Evolutionary conservation across 2,888 invertebrate species (phyloP).

Genomic region (Tethea ocularis): DNA sequence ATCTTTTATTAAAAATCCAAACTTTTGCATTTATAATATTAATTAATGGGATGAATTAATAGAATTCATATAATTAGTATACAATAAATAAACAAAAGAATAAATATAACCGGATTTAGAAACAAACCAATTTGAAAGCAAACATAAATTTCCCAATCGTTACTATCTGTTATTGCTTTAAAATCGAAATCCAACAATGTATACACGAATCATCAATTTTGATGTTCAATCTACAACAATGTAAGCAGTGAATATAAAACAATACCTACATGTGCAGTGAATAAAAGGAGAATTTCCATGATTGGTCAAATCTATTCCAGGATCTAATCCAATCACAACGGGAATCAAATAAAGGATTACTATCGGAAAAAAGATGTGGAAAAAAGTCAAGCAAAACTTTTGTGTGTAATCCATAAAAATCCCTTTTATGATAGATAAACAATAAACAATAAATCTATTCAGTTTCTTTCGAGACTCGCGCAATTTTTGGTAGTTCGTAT

Average conservation of each 20-base stretch:
- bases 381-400: neutral
- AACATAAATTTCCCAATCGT: too few relatives aligned
- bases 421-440: constrained; percentile 1
- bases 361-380: neutral
- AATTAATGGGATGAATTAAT: too few relatives aligned
- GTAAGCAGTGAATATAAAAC: neutral
- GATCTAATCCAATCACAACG: neutral
- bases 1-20: too few relatives aligned
- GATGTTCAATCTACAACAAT: too few relatives aligned
- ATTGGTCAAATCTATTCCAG: neutral
- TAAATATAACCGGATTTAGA: too few relatives aligned
- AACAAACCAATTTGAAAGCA: too few relatives aligned
- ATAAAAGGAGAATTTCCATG: neutral
- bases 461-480: neutral
- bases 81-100: too few relatives aligned
- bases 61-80: too few relatives aligned
- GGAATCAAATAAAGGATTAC: constrained; percentile 8
- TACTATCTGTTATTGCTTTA: too few relatives aligned
- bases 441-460: constrained; percentile 5
- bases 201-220: too few relatives aligned
- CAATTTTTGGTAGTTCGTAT: neutral
- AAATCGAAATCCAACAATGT: too few relatives aligned
- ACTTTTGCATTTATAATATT: too few relatives aligned
- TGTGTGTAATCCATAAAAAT: constrained; percentile 3
- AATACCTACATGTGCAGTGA: neutral